These are phyloP conservation scores for Neodiprion fabricii DNA, from an alignment of 1,140 invertebrate genomes.

Conservation along the genomic window DNA sequence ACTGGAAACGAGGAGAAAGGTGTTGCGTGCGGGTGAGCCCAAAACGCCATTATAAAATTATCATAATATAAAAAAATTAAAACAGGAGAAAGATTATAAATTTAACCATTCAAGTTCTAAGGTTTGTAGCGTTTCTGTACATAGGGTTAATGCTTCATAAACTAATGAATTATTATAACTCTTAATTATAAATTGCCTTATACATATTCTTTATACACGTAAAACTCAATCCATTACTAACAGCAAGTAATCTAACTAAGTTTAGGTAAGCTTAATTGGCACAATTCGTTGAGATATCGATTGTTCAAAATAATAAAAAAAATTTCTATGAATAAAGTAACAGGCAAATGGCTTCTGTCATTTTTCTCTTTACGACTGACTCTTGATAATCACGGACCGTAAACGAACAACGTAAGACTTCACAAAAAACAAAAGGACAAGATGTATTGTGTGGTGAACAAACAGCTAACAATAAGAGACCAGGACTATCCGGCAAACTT, in stretches of 20 bases:
- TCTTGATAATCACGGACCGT: too few relatives aligned
- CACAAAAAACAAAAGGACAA: too few relatives aligned
- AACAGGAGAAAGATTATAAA: conserved; percentile 4
- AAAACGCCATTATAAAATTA: background rate
- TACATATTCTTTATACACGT: background rate
- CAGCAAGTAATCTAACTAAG: background rate
- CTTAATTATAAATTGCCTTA: conserved; percentile 30
- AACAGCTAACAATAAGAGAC: too few relatives aligned
- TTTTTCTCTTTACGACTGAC: too few relatives aligned
- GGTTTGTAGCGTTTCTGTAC: conserved; percentile 28
- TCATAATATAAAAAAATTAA: background rate
- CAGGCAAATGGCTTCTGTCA: too few relatives aligned
- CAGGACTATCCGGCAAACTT: too few relatives aligned
- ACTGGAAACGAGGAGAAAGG: background rate
- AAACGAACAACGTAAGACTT: too few relatives aligned
- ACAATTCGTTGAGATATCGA: background rate
- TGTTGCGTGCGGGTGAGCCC: background rate
- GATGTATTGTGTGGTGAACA: too few relatives aligned
- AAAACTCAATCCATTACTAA: background rate
- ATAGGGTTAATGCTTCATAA: conserved; percentile 30
- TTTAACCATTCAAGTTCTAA: background rate
- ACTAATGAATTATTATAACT: conserved; percentile 21
- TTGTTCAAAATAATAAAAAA: background rate
- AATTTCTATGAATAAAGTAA: too few relatives aligned
- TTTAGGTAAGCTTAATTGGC: background rate